These are phyloP conservation scores for Rhopilema esculentum DNA, from an alignment of 30 jellyfish, hydroid and myxozoan genomes.

Conservation along the genomic window DNA sequence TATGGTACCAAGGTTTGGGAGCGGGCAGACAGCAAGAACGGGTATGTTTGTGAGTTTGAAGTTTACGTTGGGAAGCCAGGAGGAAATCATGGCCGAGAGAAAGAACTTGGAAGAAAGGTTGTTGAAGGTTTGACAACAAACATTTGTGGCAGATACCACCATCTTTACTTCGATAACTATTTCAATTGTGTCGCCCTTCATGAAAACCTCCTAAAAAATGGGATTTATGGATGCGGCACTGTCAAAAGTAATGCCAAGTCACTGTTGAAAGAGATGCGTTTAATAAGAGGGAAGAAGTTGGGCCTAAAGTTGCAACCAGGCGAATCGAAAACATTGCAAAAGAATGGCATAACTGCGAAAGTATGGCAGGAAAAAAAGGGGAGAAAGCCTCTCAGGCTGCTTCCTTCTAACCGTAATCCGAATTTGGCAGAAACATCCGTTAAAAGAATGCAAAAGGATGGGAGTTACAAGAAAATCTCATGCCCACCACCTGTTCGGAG, in stretches of 20 bases:
- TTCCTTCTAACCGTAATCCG: conserved; percentile 9
- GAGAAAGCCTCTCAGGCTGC: conserved; percentile 17
- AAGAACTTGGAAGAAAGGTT: not conserved
- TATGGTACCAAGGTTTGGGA: too few species aligned
- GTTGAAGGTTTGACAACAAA: not conserved
- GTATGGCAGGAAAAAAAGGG: conserved; percentile 8
- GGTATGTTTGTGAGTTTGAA: not conserved
- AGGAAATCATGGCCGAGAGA: not conserved
- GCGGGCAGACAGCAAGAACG: not conserved
- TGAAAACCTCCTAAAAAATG: not conserved
- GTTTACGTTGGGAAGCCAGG: not conserved
- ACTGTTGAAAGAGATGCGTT: conserved; percentile 16
- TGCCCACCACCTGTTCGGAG: conserved; percentile 17
- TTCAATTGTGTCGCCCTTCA: conserved; percentile 2
- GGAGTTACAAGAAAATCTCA: not conserved
- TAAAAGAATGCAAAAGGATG: conserved; percentile 11
- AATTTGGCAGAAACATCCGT: conserved; percentile 2
- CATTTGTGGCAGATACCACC: not conserved
- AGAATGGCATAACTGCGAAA: conserved; percentile 18
- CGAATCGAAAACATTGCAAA: not conserved
- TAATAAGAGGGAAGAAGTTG: not conserved
- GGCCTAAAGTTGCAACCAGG: conserved; percentile 5
- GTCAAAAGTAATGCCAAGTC: not conserved
- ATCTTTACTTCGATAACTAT: conserved; percentile 6
- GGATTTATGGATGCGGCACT: conserved; percentile 16